Evolutionary conservation across 1,140 invertebrate genomes (phyloP).

Genomic region (Drosophila erecta): DNA sequence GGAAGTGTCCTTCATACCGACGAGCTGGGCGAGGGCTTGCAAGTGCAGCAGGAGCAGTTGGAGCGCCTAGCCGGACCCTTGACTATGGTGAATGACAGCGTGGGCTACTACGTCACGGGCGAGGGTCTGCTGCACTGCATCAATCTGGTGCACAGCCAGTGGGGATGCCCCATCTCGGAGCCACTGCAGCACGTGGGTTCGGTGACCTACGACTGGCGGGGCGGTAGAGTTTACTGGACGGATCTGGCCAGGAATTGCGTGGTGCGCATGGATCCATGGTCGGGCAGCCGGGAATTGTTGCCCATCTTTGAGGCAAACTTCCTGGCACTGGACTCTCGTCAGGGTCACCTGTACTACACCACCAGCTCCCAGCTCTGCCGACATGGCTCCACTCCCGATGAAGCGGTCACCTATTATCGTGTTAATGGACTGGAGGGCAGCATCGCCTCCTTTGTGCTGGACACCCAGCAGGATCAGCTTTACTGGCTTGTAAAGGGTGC

Average conservation of each 20-base stretch:
- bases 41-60: slow-evolving; percentile 1
- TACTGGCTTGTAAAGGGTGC: slow-evolving; percentile 90
- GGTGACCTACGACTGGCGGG: slow-evolving; percentile 95
- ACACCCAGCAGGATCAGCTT: slow-evolving; percentile 89
- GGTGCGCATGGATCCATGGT: slow-evolving; percentile 53
- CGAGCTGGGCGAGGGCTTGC: slow-evolving; percentile 88
- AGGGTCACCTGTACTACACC: slow-evolving; percentile 95
- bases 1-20: slow-evolving; percentile 89
- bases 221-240: slow-evolving; percentile 95
- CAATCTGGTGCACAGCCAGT: slow-evolving; percentile 50
- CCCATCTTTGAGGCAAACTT: slow-evolving; percentile 86
- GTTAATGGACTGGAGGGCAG: slow-evolving; percentile 52
- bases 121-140: slow-evolving; percentile 47
- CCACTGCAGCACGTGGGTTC: slow-evolving; percentile 86
- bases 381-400: slow-evolving; percentile 10
- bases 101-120: slow-evolving; percentile 57
- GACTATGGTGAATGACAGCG: slow-evolving; percentile 58
- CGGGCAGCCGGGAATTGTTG: slow-evolving; percentile 59
- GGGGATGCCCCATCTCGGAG: slow-evolving; percentile 19
- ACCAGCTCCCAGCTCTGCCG: slow-evolving; percentile 94
- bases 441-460: slow-evolving; percentile 93
- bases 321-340: slow-evolving; percentile 91
- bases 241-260: slow-evolving; percentile 61
- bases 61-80: slow-evolving; percentile 22
- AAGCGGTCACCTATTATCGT: slow-evolving; percentile 59